Base-by-base conservation (phyloP, 2,888 invertebrate genomes). In the Drosophila birchii region DNA sequence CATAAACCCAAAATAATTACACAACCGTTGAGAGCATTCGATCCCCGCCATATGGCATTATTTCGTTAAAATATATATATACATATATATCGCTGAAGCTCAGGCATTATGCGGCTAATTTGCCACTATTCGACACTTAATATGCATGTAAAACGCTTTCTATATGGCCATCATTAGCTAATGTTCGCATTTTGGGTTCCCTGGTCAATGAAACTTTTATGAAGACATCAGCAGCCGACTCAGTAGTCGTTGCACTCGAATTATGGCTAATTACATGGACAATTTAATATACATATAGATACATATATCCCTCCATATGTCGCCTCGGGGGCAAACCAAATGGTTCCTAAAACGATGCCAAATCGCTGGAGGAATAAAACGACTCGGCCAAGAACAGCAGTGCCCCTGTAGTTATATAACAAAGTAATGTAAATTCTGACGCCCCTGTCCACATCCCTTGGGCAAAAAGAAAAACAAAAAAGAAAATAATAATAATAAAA, bases 261-360 rank as follows among this genome's bases (percentile, higher is more conserved):
- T 88, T 83, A 78, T 86, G 79, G 62, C 77, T 85, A 85, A 86
- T 85, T 85, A 79, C 78, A 73, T 43, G 61, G 72, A 69, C 53
- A 60, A 64, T 78, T 81, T 78, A 88, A 86, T 83, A 63, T 79
- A 78, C 66, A 54, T 76, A 38, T 38, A 36, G 12, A 14, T 9
- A 8, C 79, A 68, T 79, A 79, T 61, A 41, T 70, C 32, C 20
- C 78, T 9, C 36, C 79, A 85, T 82, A 54, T 70, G 76, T 69
- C 55, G 67, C 57, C 43, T 57, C 59, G 64, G 75, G 76, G 57
- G 44, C 79, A 45, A 45, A 44, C 39, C 56, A 59, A 70, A 70
- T 70, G 69, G 71, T 18, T 29, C 71, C 39, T 43, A 44, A 53
- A 70, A 70, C 59, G 70, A 70, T 53, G 49, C 39, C 47, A 69